Percentiles rank a stretch among this genome's conserved stretches.
These are phyloP conservation scores for Prolemur simus DNA, from an alignment of 2,113 vertebrate species.

Conservation along the genomic window DNA sequence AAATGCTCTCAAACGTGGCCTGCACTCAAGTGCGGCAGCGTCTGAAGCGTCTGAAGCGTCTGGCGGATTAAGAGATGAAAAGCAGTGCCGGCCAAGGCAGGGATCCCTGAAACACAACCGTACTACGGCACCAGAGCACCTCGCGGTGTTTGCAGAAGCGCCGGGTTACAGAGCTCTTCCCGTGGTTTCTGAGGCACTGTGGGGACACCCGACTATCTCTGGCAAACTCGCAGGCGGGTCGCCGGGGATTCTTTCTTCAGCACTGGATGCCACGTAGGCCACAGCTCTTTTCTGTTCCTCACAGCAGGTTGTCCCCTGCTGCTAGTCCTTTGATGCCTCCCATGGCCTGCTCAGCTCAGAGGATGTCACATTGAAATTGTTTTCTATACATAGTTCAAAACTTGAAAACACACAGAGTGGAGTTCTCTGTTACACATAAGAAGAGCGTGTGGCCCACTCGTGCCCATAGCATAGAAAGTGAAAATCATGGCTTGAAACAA, in stretches of 20 bases:
- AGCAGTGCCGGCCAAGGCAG: background rate
- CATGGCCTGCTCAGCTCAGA: background rate
- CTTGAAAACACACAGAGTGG: background rate
- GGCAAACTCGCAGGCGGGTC: background rate
- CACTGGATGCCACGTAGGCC: background rate
- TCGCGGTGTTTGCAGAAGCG: background rate
- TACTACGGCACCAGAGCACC: fast-evolving
- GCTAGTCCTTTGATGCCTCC: background rate
- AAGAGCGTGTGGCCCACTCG: background rate
- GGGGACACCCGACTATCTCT: background rate
- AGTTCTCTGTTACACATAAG: background rate
- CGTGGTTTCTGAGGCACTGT: background rate
- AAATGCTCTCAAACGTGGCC: background rate
- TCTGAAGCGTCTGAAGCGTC: too few relatives aligned
- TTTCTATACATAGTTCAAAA: background rate
- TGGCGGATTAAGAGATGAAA: background rate
- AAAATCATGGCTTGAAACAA: fast-evolving
- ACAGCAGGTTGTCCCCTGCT: background rate
- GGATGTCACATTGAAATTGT: background rate
- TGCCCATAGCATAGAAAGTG: fast-evolving
- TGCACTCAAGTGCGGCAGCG: background rate
- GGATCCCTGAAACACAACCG: background rate
- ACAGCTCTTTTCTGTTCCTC: background rate
- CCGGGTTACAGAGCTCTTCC: too few relatives aligned
- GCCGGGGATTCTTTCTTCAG: background rate